phyloP scores from a whole-genome alignment of 2,797 vertebrate genomes.

The Leucoraja ocellata region DNA sequence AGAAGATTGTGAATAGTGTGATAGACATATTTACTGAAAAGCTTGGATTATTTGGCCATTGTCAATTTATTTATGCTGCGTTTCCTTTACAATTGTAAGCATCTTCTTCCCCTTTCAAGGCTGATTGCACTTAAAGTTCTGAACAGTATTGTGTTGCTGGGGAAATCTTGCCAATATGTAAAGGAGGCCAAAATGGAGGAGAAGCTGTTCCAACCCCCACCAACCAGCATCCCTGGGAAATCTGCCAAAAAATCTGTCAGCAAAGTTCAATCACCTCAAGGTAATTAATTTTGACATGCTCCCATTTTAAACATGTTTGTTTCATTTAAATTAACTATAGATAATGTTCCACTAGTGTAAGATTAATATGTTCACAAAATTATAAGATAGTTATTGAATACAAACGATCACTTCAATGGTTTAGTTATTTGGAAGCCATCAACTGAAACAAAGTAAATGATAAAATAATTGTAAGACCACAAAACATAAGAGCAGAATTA shows the following conservation, averaged over 20 bases:
- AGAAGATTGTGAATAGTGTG: background rate
- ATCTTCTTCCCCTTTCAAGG: constrained; percentile 54
- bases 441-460: background rate
- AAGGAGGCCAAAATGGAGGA: constrained; percentile 95
- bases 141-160: constrained; percentile 89
- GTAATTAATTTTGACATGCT: constrained; percentile 47
- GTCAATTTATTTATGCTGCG: background rate
- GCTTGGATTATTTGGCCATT: background rate
- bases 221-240: constrained; percentile 63
- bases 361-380: background rate
- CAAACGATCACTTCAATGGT: background rate
- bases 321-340: constrained; percentile 1
- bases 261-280: constrained; percentile 58
- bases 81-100: constrained; percentile 9
- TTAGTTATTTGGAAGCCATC: background rate
- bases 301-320: background rate
- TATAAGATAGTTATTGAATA: constrained; percentile 11
- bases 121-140: constrained; percentile 86
- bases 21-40: background rate
- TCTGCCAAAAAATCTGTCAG: constrained; percentile 57
- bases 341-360: background rate
- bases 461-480: no score
- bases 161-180: constrained; percentile 88
- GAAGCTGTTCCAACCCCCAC: constrained; percentile 70
- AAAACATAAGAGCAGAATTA: no score